Conservation (phyloP, 1,140 invertebrate species). For the Chrysomallon squamiferum region DNA sequence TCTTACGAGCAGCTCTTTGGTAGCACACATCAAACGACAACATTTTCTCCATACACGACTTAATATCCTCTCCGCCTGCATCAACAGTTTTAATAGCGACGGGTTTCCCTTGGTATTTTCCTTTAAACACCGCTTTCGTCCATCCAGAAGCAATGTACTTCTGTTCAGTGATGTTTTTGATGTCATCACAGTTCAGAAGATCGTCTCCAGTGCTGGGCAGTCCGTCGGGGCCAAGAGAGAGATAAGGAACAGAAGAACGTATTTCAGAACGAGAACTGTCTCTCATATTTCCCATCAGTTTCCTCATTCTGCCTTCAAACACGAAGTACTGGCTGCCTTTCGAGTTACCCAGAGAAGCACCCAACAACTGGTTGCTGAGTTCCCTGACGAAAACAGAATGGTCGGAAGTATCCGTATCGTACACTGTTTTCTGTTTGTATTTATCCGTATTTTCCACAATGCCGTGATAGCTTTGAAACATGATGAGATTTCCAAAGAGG, state of each 20-base stretch:
- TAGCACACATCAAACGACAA: constrained; percentile 53
- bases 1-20: constrained; percentile 61
- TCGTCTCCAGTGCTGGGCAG: constrained; percentile 17
- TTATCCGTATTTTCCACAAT: constrained; percentile 12
- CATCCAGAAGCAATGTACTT: constrained; percentile 62
- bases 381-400: not conserved
- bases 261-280: constrained; percentile 3
- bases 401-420: not conserved
- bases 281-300: constrained; percentile 39
- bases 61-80: constrained; percentile 61
- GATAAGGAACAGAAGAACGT: not conserved
- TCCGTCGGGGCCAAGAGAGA: constrained; percentile 1
- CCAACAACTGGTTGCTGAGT: not conserved
- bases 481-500: constrained; percentile 26
- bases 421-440: not conserved
- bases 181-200: constrained; percentile 44
- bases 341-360: not conserved
- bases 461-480: constrained; percentile 26
- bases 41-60: constrained; percentile 51
- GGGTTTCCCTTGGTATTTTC: constrained; percentile 37
- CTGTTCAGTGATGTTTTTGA: constrained; percentile 40
- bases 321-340: constrained; percentile 18
- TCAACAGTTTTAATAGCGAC: constrained; percentile 66
- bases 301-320: constrained; percentile 41
- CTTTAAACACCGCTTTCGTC: constrained; percentile 66